Evolutionary conservation across 2,113 vertebrate genomes (phyloP).

Genomic region (Podarcis muralis): DNA sequence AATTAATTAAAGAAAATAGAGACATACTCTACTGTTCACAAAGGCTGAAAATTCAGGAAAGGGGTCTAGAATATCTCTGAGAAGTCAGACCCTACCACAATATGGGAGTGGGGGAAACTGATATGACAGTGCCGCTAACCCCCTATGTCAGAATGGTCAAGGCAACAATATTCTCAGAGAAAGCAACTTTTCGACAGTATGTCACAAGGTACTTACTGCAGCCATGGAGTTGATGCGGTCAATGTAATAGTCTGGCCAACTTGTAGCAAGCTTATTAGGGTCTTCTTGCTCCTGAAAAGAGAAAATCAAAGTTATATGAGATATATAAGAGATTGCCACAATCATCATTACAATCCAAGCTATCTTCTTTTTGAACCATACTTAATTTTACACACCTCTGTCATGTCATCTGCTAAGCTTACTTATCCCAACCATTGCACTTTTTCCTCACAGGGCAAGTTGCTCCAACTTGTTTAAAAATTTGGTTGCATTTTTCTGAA

Average conservation of each 20-base stretch:
- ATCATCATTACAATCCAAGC: too few relatives aligned
- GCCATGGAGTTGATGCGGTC: conserved; percentile 99
- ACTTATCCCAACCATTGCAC: too few relatives aligned
- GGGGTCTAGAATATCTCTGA: neutral
- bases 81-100: neutral
- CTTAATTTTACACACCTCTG: too few relatives aligned
- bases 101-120: neutral
- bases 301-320: conserved; percentile 46
- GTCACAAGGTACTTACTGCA: conserved; percentile 83
- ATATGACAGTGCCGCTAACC: neutral
- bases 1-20: too few relatives aligned
- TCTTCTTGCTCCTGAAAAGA: conserved; percentile 93
- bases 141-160: neutral
- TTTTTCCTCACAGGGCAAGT: too few relatives aligned
- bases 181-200: neutral
- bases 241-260: conserved; percentile 99
- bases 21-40: neutral
- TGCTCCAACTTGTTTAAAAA: too few relatives aligned
- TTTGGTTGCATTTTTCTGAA: too few relatives aligned
- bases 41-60: neutral
- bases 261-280: conserved; percentile 96
- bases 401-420: too few relatives aligned
- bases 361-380: too few relatives aligned
- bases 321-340: neutral
- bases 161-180: neutral